These are phyloP conservation scores for Athene noctua DNA, from an alignment of 2,113 vertebrate species.

Conservation along the genomic window DNA sequence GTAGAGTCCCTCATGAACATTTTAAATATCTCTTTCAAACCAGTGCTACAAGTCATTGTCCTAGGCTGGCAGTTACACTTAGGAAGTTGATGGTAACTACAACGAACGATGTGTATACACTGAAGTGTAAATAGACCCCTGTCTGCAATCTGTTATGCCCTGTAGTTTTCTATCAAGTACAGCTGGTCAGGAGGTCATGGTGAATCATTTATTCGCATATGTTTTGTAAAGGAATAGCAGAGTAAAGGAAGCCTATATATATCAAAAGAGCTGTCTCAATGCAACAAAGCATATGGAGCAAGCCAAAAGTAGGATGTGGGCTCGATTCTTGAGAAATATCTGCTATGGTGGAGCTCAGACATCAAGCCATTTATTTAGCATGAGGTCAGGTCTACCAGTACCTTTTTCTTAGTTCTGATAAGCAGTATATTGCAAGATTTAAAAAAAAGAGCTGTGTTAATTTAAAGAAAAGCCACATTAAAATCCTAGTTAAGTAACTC, in stretches of 20 bases:
- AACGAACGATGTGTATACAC: rapidly evolving
- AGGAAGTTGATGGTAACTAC: not conserved
- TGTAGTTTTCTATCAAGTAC: not conserved
- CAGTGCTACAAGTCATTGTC: not conserved
- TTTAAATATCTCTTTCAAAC: not conserved
- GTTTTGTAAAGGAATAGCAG: not conserved
- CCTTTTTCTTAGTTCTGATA: not conserved
- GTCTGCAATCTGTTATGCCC: not conserved
- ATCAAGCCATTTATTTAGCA: not conserved
- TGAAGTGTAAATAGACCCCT: not conserved
- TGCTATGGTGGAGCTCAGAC: not conserved
- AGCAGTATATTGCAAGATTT: not conserved
- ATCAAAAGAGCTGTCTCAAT: not conserved
- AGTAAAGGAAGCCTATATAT: not conserved
- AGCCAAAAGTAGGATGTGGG: not conserved
- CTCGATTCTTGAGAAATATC: not conserved
- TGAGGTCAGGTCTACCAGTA: not conserved
- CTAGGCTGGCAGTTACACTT: not conserved
- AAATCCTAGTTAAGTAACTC: not conserved
- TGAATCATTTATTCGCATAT: not conserved
- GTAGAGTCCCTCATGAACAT: not conserved
- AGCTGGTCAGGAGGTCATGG: not conserved
- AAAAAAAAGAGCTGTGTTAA: not conserved
- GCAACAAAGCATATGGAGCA: not conserved
- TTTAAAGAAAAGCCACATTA: not conserved